Base-by-base conservation (phyloP, 1,140 invertebrate genomes). In the Bombus consobrinus region DNA sequence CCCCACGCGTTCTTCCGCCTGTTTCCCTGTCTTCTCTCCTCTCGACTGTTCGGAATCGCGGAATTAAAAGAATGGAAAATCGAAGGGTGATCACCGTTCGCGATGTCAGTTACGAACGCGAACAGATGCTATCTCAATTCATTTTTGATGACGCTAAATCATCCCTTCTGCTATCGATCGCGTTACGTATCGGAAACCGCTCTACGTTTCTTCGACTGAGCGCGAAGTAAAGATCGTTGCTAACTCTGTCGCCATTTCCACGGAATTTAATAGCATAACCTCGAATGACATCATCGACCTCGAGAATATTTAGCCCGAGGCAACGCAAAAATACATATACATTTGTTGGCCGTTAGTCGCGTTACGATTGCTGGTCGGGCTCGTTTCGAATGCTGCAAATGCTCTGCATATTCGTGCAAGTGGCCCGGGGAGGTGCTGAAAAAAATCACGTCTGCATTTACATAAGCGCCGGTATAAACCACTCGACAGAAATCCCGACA, bases 391-490 rank as follows among this genome's bases (percentile, higher is more conserved):
- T 88, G 85, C 87, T 59, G 83, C 81, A 83, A 92, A 91, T 92
- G 88, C 66, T 43, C 76, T 69, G 82, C 64, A 72, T 72, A 87
- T 71, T 43, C 82, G 77, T 73, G 81, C 86, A 77, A 80, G 86
- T 87, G 82, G 88, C 59, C 86, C 78, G 59, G 79, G 86, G 87
- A 94, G 92, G 94, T 93, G 93, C 87, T 94, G 93, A 94, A 95
- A 95, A 93, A 95, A 95, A 95, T 95, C 95, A 95, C 95, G 94
- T 95, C 94, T 92, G 91, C 93, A 95, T 95, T 95, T 94, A 94
- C 94, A 95, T 95, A 95, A 95, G 94, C 94, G 94, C 92, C 93
- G 93, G 94, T 94, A 95, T 95, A 95, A 95, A 95, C 93, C 95
- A 95, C 94, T 95, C 93, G 94, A 91, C 93, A 92, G 92, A 92